phyloP scores from a whole-genome alignment of 2,888 invertebrate genomes.

The Tetramorium bicarinatum region DNA sequence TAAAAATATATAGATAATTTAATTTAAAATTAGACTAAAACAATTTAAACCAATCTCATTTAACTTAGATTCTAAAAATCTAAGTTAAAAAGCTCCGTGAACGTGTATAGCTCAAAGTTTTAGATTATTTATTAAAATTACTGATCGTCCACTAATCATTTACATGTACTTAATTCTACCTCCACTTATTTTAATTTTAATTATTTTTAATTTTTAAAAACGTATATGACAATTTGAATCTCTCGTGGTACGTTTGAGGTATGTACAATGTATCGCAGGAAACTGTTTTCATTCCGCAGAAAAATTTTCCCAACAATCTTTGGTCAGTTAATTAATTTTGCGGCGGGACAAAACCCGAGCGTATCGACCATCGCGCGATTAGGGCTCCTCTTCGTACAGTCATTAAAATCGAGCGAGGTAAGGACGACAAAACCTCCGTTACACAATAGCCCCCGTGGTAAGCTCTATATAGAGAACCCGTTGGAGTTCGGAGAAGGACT shows the following conservation, averaged over 20 bases:
- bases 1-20: no score
- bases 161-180: neutral
- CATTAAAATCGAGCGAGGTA: slow-evolving; percentile 67
- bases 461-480: slow-evolving; percentile 55
- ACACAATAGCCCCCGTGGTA: slow-evolving; percentile 62
- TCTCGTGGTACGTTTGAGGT: neutral
- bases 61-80: neutral
- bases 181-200: neutral
- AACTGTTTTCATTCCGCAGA: neutral
- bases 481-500: slow-evolving; percentile 52
- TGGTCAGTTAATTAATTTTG: neutral
- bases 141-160: neutral
- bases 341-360: neutral
- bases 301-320: slow-evolving; percentile 4
- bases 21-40: no score
- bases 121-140: neutral
- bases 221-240: neutral
- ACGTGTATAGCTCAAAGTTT: no score
- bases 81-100: no score
- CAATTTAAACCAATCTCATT: neutral
- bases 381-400: slow-evolving; percentile 1
- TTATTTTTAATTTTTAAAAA: neutral
- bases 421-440: slow-evolving; percentile 65
- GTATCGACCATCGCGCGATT: slow-evolving; percentile 7
- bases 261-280: neutral